Evolutionary conservation across 2,797 vertebrate genomes (phyloP).

Genomic region (Hydrocynus forskahlii): DNA sequence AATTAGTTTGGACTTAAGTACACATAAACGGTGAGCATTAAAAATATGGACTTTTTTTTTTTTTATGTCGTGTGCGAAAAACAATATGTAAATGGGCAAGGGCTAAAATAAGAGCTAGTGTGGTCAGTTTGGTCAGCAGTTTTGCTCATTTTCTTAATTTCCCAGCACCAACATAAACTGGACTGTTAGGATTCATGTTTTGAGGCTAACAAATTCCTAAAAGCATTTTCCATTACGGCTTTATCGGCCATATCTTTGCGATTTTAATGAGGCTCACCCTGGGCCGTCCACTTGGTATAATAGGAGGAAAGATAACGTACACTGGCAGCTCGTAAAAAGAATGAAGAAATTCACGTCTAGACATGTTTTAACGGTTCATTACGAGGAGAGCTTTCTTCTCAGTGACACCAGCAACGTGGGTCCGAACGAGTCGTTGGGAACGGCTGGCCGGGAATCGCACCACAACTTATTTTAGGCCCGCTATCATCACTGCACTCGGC

Average conservation of each 20-base stretch:
- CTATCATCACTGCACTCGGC: background rate
- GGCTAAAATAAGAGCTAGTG: too few species aligned
- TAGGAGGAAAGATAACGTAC: conserved; percentile 26
- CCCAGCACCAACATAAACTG: background rate
- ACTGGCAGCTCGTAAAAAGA: conserved; percentile 33
- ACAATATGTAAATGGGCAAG: too few species aligned
- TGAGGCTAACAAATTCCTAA: background rate
- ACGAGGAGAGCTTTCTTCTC: conserved; percentile 5
- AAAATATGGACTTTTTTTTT: too few species aligned
- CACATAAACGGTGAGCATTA: too few species aligned
- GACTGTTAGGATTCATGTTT: background rate
- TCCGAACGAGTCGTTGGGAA: background rate
- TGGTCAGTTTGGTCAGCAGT: background rate
- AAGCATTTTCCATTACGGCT: conserved; percentile 42
- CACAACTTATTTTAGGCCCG: background rate
- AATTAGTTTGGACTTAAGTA: too few species aligned
- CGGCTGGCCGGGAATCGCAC: background rate
- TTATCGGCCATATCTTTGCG: conserved; percentile 30
- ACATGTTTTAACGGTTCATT: conserved; percentile 45
- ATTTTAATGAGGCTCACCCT: conserved; percentile 14
- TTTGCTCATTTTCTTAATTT: background rate
- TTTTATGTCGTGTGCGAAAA: too few species aligned
- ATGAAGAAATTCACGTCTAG: conserved; percentile 46
- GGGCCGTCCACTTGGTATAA: conserved; percentile 7
- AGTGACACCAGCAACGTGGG: background rate